Conservation (phyloP, 2,113 vertebrate genomes). For the Scolopax mira region DNA sequence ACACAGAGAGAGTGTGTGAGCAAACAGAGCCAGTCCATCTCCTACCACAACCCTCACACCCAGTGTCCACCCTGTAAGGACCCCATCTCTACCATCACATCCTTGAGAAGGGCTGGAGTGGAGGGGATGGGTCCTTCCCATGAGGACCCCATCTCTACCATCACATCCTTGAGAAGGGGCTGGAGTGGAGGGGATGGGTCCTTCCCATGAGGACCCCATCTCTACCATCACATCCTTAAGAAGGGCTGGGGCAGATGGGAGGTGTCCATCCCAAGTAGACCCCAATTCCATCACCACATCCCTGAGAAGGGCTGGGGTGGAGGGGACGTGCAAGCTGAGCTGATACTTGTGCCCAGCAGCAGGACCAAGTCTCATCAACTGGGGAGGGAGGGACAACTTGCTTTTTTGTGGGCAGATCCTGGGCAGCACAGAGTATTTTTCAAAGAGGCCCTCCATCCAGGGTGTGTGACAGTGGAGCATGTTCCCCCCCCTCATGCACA, state of each 20-base stretch:
- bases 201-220: neutral
- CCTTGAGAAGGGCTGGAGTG: neutral
- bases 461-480: accelerated
- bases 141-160: neutral
- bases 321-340: accelerated
- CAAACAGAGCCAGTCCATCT: neutral
- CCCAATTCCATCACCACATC: neutral
- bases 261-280: neutral
- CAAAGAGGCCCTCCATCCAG: neutral
- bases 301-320: neutral
- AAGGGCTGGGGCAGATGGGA: neutral
- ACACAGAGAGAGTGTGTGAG: accelerated
- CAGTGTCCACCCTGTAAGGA: accelerated
- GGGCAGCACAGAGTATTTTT: neutral
- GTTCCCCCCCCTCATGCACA: accelerated
- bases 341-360: neutral
- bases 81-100: no score
- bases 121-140: neutral
- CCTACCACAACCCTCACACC: accelerated
- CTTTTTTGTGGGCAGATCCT: neutral
- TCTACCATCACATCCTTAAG: neutral
- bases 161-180: neutral
- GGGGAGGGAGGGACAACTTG: neutral
- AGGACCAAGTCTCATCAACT: neutral
- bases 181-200: neutral